Evolutionary conservation across 2,113 vertebrate genomes (phyloP).

Genomic region (Ariopsis seemanni): DNA sequence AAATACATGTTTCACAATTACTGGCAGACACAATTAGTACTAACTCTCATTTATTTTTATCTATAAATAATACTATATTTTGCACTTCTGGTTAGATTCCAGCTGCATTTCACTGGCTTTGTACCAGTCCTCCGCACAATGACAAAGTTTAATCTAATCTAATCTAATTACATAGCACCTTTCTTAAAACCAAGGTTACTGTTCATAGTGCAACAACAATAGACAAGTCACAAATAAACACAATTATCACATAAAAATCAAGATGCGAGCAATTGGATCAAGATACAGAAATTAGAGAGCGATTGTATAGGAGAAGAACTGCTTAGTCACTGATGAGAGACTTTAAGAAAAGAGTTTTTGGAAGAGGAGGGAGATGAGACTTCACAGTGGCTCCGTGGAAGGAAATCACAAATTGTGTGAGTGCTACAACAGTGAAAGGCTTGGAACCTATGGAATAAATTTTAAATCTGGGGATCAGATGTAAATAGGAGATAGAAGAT

Average conservation of each 20-base stretch:
- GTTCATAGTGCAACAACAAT: not conserved
- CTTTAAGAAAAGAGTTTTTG: not conserved
- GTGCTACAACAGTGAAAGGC: not conserved
- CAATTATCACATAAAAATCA: not conserved
- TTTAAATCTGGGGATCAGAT: not conserved
- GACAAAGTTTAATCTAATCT: too few relatives aligned
- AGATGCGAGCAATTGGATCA: not conserved
- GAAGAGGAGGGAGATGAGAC: not conserved
- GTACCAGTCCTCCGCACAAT: too few relatives aligned
- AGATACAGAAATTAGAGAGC: not conserved
- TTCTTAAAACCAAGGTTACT: not conserved
- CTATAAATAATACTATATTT: too few relatives aligned
- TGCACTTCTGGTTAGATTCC: too few relatives aligned
- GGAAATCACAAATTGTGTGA: not conserved
- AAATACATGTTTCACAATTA: too few relatives aligned
- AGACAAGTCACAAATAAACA: not conserved
- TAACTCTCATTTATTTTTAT: too few relatives aligned
- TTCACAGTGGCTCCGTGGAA: not conserved
- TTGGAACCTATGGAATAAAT: not conserved
- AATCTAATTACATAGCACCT: not conserved
- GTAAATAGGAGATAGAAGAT: not conserved
- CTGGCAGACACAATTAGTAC: too few relatives aligned
- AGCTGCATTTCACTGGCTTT: too few relatives aligned
- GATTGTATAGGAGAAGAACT: not conserved
- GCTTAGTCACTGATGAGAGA: not conserved